phyloP scores from a whole-genome alignment of 2,113 vertebrate genomes.

The Mionectes macconnelli region DNA sequence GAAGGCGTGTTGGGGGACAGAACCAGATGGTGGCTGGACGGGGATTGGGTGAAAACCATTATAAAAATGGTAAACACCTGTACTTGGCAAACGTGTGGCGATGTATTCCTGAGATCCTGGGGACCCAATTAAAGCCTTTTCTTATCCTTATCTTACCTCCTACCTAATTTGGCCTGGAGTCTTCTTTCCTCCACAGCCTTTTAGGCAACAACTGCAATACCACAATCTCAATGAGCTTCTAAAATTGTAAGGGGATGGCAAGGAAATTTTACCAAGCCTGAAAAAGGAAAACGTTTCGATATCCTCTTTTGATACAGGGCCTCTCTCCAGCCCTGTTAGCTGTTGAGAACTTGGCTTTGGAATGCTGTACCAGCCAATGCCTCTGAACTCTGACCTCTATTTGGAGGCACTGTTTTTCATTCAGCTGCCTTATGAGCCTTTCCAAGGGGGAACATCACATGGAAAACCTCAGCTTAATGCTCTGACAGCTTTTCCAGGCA shows the following conservation, averaged over 20 bases:
- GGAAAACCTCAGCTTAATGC: slow-evolving; percentile 23
- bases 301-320: not conserved
- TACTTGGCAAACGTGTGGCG: too few relatives aligned
- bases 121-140: too few relatives aligned
- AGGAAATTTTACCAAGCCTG: not conserved
- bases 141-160: too few relatives aligned
- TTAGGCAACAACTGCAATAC: too few relatives aligned
- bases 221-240: not conserved
- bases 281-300: not conserved
- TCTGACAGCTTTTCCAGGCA: not conserved
- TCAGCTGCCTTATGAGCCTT: not conserved
- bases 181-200: too few relatives aligned
- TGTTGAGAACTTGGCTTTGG: not conserved
- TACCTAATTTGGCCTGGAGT: too few relatives aligned
- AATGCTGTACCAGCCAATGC: not conserved
- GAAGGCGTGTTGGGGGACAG: too few relatives aligned
- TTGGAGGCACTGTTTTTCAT: not conserved
- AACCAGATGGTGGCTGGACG: too few relatives aligned
- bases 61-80: too few relatives aligned
- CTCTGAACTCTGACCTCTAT: not conserved
- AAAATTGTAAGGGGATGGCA: not conserved
- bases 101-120: too few relatives aligned
- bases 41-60: too few relatives aligned
- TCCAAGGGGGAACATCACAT: not conserved
- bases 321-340: not conserved